These are phyloP conservation scores for Collichthys lucidus DNA, from an alignment of 2,113 vertebrate genomes.

Conservation along the genomic window DNA sequence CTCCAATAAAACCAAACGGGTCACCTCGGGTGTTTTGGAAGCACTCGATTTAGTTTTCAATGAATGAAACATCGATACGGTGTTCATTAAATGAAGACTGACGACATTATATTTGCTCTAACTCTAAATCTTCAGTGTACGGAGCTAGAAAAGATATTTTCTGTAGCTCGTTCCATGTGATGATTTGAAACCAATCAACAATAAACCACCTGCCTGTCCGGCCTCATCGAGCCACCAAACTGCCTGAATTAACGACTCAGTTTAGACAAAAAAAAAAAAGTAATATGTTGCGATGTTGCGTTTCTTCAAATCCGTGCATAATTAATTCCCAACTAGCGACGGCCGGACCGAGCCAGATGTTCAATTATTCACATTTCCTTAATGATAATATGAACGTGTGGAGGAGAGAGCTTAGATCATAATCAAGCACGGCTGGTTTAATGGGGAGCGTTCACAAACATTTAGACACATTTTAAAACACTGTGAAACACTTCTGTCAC, in stretches of 20 bases:
- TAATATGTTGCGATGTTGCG: constrained; percentile 37
- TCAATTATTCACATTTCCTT: constrained; percentile 77
- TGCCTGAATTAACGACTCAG: constrained; percentile 57
- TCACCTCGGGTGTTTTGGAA: no score
- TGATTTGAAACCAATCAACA: background rate
- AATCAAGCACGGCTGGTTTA: constrained; percentile 66
- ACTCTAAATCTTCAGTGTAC: no score
- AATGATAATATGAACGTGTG: constrained; percentile 76
- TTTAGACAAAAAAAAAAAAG: constrained; percentile 20
- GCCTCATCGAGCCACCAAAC: constrained; percentile 61
- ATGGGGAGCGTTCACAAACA: constrained; percentile 37
- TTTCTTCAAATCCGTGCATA: constrained; percentile 59
- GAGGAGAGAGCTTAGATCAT: constrained; percentile 50
- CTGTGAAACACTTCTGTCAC: constrained; percentile 12
- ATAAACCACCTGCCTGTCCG: constrained; percentile 60
- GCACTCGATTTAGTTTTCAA: no score
- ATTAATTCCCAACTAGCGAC: constrained; percentile 63
- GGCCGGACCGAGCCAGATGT: constrained; percentile 76
- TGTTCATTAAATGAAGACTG: no score
- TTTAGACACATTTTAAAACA: constrained; percentile 50
- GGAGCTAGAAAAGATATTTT: no score
- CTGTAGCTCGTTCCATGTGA: no score
- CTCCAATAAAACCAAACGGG: no score
- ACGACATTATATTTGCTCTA: no score
- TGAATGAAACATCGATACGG: no score